Percentiles rank a stretch among this genome's conserved stretches.
These are phyloP conservation scores for Synodontis membranacea DNA, from an alignment of 2,113 vertebrate genomes.

Conservation along the genomic window DNA sequence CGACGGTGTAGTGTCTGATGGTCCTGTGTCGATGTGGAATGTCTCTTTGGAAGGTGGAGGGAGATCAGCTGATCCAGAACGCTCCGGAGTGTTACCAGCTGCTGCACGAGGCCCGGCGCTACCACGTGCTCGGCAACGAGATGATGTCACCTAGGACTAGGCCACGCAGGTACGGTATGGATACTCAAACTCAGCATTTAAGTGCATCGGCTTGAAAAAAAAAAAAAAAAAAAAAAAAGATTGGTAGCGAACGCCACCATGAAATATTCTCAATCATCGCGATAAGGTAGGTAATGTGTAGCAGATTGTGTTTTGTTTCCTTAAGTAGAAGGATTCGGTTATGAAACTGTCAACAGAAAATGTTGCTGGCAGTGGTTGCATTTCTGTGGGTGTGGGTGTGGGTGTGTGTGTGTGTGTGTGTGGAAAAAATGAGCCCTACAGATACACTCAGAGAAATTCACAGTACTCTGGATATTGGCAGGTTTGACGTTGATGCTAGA, in stretches of 20 bases:
- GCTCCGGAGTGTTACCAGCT: conserved; percentile 95
- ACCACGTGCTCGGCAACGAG: conserved; percentile 97
- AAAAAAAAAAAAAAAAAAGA: not conserved
- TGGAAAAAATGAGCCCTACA: not conserved
- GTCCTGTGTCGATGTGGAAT: not conserved
- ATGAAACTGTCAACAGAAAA: not conserved
- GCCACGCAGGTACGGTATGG: conserved; percentile 84
- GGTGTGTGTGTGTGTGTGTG: conserved; percentile 1
- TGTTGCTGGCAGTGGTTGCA: not conserved
- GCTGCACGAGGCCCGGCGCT: conserved; percentile 92
- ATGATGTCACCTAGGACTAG: conserved; percentile 98
- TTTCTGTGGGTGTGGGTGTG: not conserved
- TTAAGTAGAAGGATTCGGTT: not conserved
- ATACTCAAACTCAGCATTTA: not conserved
- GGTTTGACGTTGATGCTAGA: not conserved
- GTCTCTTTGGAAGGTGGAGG: conserved; percentile 74
- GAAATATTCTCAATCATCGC: not conserved
- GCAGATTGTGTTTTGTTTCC: not conserved
- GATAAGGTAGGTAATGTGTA: not conserved
- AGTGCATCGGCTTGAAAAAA: not conserved
- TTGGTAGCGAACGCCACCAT: not conserved
- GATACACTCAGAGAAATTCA: not conserved
- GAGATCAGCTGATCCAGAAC: conserved; percentile 93
- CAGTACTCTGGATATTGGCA: not conserved
- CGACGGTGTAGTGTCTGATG: not conserved